These are phyloP conservation scores for Baccha elongata DNA, from an alignment of 2,888 invertebrate species.

Conservation along the genomic window DNA sequence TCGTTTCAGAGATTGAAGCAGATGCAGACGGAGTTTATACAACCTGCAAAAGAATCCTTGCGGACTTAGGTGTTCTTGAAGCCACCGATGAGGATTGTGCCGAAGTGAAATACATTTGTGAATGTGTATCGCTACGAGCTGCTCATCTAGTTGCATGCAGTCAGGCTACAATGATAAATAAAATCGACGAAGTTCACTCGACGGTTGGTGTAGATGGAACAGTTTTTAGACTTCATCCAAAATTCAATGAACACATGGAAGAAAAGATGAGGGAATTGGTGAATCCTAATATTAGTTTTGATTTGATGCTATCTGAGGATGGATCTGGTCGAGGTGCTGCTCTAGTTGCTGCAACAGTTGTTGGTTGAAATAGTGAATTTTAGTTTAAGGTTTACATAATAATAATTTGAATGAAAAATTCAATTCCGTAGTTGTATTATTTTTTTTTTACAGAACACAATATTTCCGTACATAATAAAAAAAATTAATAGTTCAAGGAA, in stretches of 20 bases:
- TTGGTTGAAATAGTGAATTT: slow-evolving; percentile 10
- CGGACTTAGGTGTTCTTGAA: slow-evolving; percentile 84
- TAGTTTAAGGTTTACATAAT: neutral
- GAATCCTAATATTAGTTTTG: slow-evolving; percentile 90
- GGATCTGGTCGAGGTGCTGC: slow-evolving; percentile 98
- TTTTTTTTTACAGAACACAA: too few relatives aligned
- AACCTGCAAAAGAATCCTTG: slow-evolving; percentile 91
- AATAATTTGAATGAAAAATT: neutral
- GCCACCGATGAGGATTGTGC: slow-evolving; percentile 94
- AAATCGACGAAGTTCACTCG: slow-evolving; percentile 92
- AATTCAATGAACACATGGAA: slow-evolving; percentile 96
- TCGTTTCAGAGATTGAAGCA: slow-evolving; percentile 97
- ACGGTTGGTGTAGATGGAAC: slow-evolving; percentile 98
- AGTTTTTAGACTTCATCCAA: slow-evolving; percentile 97
- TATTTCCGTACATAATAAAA: too few relatives aligned
- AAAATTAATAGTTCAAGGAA: neutral
- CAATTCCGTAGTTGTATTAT: neutral
- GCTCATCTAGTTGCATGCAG: slow-evolving; percentile 96
- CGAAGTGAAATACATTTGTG: slow-evolving; percentile 94
- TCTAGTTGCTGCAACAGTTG: slow-evolving; percentile 90
- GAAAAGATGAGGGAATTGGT: slow-evolving; percentile 91
- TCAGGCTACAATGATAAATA: slow-evolving; percentile 92
- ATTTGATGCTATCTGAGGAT: slow-evolving; percentile 96
- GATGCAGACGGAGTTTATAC: slow-evolving; percentile 90
- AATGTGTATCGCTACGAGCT: slow-evolving; percentile 93